phyloP scores from a whole-genome alignment of 2,888 invertebrate species.

The Drosophila emarginata region DNA sequence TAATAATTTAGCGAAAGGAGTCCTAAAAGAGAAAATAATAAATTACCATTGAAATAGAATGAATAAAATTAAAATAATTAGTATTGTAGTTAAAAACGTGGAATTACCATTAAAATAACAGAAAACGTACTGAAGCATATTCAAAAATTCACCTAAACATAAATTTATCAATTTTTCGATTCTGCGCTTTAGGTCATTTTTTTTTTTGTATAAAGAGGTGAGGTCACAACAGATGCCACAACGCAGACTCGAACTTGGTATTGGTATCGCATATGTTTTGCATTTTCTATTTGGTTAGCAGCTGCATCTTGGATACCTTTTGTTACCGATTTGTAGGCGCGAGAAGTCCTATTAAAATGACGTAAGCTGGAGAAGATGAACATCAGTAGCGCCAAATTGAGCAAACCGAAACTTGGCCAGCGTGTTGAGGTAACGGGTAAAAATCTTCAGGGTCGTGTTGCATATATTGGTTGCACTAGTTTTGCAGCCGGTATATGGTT shows the following conservation, averaged over 20 bases:
- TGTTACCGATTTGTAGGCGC: constrained; percentile 24
- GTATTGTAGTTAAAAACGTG: too few species aligned
- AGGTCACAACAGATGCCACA: constrained; percentile 28
- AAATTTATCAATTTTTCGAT: constrained; percentile 38
- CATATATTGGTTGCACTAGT: constrained; percentile 93
- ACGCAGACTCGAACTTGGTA: constrained; percentile 33
- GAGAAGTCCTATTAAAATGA: constrained; percentile 54
- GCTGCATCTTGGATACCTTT: constrained; percentile 46
- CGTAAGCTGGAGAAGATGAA: constrained; percentile 64
- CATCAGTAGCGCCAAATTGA: constrained; percentile 56
- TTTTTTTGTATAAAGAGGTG: constrained; percentile 51
- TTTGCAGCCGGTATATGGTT: constrained; percentile 98
- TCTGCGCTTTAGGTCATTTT: constrained; percentile 51
- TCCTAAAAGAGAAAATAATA: too few species aligned
- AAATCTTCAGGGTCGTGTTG: constrained; percentile 93
- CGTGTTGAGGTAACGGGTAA: constrained; percentile 85
- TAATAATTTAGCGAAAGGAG: too few species aligned
- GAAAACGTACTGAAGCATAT: background rate
- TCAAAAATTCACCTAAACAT: background rate
- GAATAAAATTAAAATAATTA: too few species aligned
- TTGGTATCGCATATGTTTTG: constrained; percentile 55
- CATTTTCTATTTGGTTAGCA: constrained; percentile 44
- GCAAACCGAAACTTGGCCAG: constrained; percentile 62
- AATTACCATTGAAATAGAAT: too few species aligned
- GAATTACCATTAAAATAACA: background rate